A percentile compares a stretch with the other conserved stretches of the same genome.
These are phyloP conservation scores for Pseudopodoces humilis DNA, from an alignment of 2,113 vertebrate species.

Conservation along the genomic window DNA sequence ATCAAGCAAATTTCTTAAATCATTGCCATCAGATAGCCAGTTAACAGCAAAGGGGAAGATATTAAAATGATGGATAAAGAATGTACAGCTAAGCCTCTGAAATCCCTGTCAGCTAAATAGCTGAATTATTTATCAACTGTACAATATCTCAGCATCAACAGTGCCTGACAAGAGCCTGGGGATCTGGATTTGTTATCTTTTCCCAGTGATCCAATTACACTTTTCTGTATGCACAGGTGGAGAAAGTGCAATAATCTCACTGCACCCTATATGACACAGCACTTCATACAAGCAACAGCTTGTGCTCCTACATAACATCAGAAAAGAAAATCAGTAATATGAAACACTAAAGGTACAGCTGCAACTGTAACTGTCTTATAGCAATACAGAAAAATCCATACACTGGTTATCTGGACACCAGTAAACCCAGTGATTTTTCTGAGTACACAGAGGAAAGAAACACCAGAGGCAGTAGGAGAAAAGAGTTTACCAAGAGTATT, in stretches of 20 bases:
- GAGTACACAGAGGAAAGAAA: neutral
- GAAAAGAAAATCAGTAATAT: neutral
- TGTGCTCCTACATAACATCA: neutral
- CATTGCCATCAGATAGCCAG: neutral
- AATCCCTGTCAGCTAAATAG: neutral
- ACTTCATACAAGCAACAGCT: neutral
- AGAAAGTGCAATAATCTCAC: neutral
- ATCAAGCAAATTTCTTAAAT: neutral
- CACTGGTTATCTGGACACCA: neutral
- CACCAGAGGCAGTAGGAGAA: neutral
- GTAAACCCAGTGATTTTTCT: neutral
- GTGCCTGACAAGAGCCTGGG: neutral
- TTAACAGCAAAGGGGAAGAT: neutral
- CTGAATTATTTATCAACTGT: conserved; percentile 55
- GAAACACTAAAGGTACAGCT: neutral
- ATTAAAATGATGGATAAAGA: conserved; percentile 19
- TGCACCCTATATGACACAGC: neutral
- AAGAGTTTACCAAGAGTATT: neutral
- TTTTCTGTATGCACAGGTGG: neutral
- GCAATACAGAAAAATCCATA: neutral
- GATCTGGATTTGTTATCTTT: neutral
- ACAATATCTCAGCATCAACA: neutral
- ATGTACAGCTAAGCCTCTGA: neutral
- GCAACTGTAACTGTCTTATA: neutral
- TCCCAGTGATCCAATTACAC: neutral